Percentiles rank a stretch among this genome's conserved stretches.
Evolutionary conservation across 2,797 vertebrate species (phyloP).

Genomic region (Sparus aurata): DNA sequence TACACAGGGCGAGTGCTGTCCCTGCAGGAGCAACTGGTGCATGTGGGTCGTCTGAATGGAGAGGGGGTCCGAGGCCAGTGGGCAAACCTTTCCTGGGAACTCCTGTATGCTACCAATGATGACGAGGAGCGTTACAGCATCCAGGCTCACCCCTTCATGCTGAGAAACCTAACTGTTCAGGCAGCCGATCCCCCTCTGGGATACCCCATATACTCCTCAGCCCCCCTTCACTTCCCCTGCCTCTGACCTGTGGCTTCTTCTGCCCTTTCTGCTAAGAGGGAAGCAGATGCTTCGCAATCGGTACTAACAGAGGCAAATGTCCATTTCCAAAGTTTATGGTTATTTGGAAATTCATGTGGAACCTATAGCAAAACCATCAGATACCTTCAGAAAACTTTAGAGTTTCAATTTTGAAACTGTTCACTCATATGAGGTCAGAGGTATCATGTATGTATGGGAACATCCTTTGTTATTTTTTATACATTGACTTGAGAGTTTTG

Average conservation of each 20-base stretch:
- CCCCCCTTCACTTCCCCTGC: slow-evolving; percentile 91
- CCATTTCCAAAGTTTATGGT: slow-evolving; percentile 11
- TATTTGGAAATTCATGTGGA: not conserved
- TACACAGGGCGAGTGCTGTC: slow-evolving; percentile 95
- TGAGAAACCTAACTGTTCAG: slow-evolving; percentile 96
- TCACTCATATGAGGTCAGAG: slow-evolving; percentile 12
- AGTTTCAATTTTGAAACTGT: slow-evolving; percentile 37
- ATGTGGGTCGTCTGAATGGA: slow-evolving; percentile 92
- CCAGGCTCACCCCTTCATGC: slow-evolving; percentile 94
- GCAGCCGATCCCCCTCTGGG: slow-evolving; percentile 96
- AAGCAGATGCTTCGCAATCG: not conserved
- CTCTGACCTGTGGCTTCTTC: slow-evolving; percentile 77
- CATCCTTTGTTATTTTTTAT: slow-evolving; percentile 19
- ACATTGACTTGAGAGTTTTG: slow-evolving; percentile 15
- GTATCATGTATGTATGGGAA: slow-evolving; percentile 12
- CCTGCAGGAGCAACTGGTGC: slow-evolving; percentile 93
- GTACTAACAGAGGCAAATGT: slow-evolving; percentile 23
- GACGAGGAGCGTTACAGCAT: slow-evolving; percentile 99
- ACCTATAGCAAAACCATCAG: slow-evolving; percentile 27
- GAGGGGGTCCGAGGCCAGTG: slow-evolving; percentile 96
- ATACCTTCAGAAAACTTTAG: slow-evolving; percentile 18
- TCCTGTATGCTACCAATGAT: slow-evolving; percentile 97
- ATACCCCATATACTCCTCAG: slow-evolving; percentile 96
- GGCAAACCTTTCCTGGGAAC: slow-evolving; percentile 99
- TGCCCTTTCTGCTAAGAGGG: slow-evolving; percentile 8